Base-by-base conservation (phyloP, 1,140 invertebrate genomes). In the Eubasilissa regina region DNA sequence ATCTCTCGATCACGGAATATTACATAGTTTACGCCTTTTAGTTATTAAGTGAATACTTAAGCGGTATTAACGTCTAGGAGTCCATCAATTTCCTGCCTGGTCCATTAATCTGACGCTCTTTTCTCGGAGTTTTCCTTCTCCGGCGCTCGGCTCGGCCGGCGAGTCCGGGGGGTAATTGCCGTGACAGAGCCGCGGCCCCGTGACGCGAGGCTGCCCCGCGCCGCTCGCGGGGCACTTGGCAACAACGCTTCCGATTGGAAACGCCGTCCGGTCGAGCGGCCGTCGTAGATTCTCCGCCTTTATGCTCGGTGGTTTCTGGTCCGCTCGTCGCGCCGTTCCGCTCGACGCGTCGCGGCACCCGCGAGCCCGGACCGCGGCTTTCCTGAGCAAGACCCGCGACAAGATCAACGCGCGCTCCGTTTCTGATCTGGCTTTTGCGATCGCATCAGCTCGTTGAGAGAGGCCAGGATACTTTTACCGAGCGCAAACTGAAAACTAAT, bases 171-270 rank as follows among this genome's bases (percentile, higher is more conserved):
- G 75, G 44, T 81, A 81, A 81, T 81, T 81, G 80, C 55, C 80
- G 80, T 81, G 80, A 81, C 80, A 75, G 53, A 75, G 75, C 66
- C 70, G 80, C 80, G 80, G 80, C 76, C 80, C 80, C 80, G 80
- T 75, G 70, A 78, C 75, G 60, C 21, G 70, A 51, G 45, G 75
- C 72, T 53, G 51, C 48, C 47, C 74, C 35, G 79, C n/a, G 21
- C 60, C 35, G 58, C 12, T 25, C 13, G n/a, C 62, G 25, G 4
- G 64, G 64, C 64, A 15, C 64, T 44, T 44, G 64, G 64, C 64
- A 68, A 15, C 64, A 68, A 68, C 15, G 64, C 15, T n/a, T 15
- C n/a, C 15, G 64, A 47, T 62, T 35, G 64, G 45, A 35, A 48
- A 68, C 17, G 45, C 7, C 15, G 64, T 68, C 64, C 15, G 64